A percentile compares a stretch with the other conserved stretches of the same genome.
phyloP scores from a whole-genome alignment of 2,797 vertebrate species.

The Sarcoramphus papa region DNA sequence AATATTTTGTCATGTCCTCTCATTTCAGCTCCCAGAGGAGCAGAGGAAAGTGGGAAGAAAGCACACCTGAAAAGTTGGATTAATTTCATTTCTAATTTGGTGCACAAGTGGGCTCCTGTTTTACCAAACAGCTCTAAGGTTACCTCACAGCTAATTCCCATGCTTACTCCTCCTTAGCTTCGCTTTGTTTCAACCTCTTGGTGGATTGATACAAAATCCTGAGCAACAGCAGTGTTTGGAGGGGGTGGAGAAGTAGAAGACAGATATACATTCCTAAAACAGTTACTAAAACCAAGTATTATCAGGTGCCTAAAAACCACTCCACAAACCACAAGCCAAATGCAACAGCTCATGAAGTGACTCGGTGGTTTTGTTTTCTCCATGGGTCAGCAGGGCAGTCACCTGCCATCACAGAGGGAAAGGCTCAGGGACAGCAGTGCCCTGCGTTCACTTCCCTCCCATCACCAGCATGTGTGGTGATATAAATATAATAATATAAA shows the following conservation, averaged over 20 bases:
- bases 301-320: neutral
- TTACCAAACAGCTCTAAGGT: neutral
- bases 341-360: neutral
- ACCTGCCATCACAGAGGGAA: neutral
- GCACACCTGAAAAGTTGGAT: neutral
- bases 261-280: neutral
- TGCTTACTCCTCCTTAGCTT: neutral
- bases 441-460: neutral
- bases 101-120: neutral
- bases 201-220: neutral
- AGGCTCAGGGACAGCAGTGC: neutral
- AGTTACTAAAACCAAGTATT: neutral
- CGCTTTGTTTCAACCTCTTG: neutral
- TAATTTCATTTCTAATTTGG: neutral
- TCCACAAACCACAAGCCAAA: neutral
- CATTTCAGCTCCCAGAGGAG: neutral
- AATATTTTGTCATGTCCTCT: neutral
- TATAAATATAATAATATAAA: neutral
- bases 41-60: neutral
- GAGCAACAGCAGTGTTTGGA: neutral
- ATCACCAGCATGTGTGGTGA: neutral
- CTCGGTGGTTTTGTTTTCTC: neutral
- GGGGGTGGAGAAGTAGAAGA: neutral
- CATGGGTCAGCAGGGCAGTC: fast-evolving
- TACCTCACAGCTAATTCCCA: neutral